A percentile compares a stretch with the other conserved stretches of the same genome.
Conservation (phyloP, 2,888 invertebrate genomes). For the Eupithecia pulchellata region DNA sequence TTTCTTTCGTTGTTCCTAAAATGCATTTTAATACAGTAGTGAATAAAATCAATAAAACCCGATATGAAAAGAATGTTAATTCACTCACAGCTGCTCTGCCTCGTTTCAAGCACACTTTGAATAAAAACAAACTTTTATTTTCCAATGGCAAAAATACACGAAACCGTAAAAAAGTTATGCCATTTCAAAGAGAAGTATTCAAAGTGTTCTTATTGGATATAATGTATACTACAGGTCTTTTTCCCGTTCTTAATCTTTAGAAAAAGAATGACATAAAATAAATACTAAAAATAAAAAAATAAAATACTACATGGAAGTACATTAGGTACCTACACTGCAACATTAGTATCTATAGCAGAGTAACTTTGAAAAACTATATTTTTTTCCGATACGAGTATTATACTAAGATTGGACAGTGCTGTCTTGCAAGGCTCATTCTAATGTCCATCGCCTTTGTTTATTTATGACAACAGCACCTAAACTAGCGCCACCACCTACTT, state of each 20-base stretch:
- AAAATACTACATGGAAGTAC: too few species aligned
- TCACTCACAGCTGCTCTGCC: not conserved
- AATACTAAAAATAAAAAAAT: too few species aligned
- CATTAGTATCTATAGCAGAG: too few species aligned
- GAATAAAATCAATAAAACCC: not conserved
- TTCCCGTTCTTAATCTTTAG: slow-evolving; percentile 23
- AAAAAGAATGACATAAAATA: slow-evolving; percentile 14
- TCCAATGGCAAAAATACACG: slow-evolving; percentile 37
- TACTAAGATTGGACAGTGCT: not conserved
- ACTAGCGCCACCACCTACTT: too few species aligned
- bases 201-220: slow-evolving; percentile 38
- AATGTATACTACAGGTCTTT: slow-evolving; percentile 34
- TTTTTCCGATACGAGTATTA: not conserved
- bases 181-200: slow-evolving; percentile 38
- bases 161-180: slow-evolving; percentile 40
- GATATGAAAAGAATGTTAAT: not conserved
- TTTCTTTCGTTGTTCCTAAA: not conserved
- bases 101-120: slow-evolving; percentile 22
- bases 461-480: too few species aligned
- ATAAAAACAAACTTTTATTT: slow-evolving; percentile 39
- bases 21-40: not conserved
- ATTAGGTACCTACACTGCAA: not conserved
- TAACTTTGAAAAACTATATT: not conserved
- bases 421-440: not conserved
- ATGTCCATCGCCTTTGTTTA: not conserved